phyloP scores from a whole-genome alignment of 1,140 invertebrate species.

The Fopius arisanus region DNA sequence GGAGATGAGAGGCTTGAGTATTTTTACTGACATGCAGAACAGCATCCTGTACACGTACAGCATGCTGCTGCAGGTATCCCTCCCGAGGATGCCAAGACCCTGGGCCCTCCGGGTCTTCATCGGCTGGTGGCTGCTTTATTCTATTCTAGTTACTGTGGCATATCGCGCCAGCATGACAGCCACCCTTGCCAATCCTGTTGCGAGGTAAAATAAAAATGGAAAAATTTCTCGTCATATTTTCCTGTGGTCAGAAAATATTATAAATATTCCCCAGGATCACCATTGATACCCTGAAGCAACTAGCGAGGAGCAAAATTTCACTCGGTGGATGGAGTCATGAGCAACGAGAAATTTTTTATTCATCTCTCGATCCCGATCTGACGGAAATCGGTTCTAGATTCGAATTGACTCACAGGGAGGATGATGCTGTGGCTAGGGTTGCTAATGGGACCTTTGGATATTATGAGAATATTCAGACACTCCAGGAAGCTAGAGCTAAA shows the following conservation, averaged over 20 bases:
- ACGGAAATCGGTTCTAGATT: constrained; percentile 74
- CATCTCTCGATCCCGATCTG: constrained; percentile 71
- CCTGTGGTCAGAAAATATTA: too few relatives aligned
- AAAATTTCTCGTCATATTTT: too few relatives aligned
- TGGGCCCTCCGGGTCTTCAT: constrained; percentile 82
- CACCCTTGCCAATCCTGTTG: constrained; percentile 77
- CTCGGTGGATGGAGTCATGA: constrained; percentile 76
- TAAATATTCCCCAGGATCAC: constrained; percentile 75
- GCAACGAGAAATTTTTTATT: constrained; percentile 73
- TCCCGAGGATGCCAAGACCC: constrained; percentile 76
- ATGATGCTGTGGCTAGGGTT: constrained; percentile 70
- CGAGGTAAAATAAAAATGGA: constrained; percentile 67
- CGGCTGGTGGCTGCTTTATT: constrained; percentile 87
- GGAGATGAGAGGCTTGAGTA: constrained; percentile 65
- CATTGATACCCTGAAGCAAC: constrained; percentile 76
- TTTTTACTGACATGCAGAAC: constrained; percentile 75
- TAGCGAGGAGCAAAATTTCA: constrained; percentile 70
- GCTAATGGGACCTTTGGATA: constrained; percentile 76
- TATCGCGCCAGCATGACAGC: constrained; percentile 86
- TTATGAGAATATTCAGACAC: constrained; percentile 80
- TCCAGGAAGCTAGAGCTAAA: constrained; percentile 71
- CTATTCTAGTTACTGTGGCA: constrained; percentile 76
- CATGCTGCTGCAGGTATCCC: constrained; percentile 79
- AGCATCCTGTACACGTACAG: constrained; percentile 80
- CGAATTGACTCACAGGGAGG: constrained; percentile 67